Evolutionary conservation across 2,113 vertebrate genomes (phyloP), one percentile per base, ranked within the genome.

Genomic region (Thalassoma bifasciatum): DNA sequence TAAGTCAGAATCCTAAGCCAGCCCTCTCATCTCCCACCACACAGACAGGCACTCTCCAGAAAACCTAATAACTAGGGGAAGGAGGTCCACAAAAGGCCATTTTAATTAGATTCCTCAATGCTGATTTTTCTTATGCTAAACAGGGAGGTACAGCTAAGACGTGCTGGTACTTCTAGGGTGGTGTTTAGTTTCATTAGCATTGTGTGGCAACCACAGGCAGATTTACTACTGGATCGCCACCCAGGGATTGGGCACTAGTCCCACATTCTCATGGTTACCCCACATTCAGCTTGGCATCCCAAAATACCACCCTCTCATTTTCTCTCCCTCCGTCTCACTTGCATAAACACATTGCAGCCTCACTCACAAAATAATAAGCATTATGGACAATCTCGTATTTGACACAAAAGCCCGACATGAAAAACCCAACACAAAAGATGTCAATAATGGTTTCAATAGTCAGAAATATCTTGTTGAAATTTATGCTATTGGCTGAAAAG

Each of bases 231-330:
- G 66, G 79, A 83, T 62, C 16, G 14, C 89, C 83, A 89, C 86
- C 75, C 77, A 72, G 24, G 62, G 56, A 71, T 37, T 78, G 75
- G 89, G 87, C 87, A 73, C 49, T 1, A 40, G 37, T 75, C 89
- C 90, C 84, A 86, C 75, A 77, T 77, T 81, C 75, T 87, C 81
- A 82, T 84, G 74, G 85, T 87, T 81, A 87, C 82, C 83, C 77
- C 72, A 72, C 70, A 78, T 79, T 85, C 75, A 81, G 66, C 36
- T 68, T 83, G 82, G 68, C 76, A 88, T 83, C 34, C 46, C 24
- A 69, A 62, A 83, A 82, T 75, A 64, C 69, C 78, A 62, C 50
- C 57, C 36, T 65, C 66, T 56, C 51, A n/a, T 57, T 73, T 34
- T 54, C 17, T 37, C 69, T 61, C 63, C 68, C 24, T 52, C 46